Percentiles rank a stretch among this genome's conserved stretches.
Conservation (phyloP, 2,797 vertebrate species). For the Pipistrellus pygmaeus region DNA sequence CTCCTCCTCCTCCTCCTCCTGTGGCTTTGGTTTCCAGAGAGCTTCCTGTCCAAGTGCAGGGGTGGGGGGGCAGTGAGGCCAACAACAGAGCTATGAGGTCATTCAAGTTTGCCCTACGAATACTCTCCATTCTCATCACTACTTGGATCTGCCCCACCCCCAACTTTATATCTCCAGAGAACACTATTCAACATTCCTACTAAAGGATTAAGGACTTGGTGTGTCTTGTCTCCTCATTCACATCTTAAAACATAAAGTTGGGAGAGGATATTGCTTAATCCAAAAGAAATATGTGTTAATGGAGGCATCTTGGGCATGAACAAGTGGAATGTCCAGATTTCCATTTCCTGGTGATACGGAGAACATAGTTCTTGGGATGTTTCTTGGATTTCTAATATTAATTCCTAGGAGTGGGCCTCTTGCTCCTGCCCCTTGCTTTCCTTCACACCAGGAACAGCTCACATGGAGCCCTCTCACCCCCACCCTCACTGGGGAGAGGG, state of each 20-base stretch:
- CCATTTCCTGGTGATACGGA: background rate
- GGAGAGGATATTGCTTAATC: background rate
- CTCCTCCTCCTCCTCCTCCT: background rate
- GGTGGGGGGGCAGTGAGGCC: background rate
- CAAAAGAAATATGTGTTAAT: background rate
- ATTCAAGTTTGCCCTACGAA: background rate
- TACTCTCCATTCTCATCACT: accelerated
- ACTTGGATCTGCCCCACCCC: accelerated
- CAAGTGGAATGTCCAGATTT: background rate
- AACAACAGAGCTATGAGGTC: background rate
- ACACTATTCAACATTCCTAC: background rate
- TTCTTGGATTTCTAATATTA: background rate
- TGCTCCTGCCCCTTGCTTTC: background rate
- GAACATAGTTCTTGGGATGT: background rate
- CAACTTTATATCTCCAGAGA: background rate
- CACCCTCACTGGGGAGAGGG: background rate
- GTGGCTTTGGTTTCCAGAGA: no score
- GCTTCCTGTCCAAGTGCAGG: background rate
- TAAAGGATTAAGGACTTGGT: background rate
- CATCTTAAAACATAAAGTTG: background rate
- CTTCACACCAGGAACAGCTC: background rate
- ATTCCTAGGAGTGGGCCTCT: background rate
- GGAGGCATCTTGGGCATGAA: background rate
- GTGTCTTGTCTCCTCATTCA: background rate
- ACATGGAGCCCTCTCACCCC: background rate